These are phyloP conservation scores for Fragum whitleyi DNA, from an alignment of 2,888 invertebrate species.

Conservation along the genomic window DNA sequence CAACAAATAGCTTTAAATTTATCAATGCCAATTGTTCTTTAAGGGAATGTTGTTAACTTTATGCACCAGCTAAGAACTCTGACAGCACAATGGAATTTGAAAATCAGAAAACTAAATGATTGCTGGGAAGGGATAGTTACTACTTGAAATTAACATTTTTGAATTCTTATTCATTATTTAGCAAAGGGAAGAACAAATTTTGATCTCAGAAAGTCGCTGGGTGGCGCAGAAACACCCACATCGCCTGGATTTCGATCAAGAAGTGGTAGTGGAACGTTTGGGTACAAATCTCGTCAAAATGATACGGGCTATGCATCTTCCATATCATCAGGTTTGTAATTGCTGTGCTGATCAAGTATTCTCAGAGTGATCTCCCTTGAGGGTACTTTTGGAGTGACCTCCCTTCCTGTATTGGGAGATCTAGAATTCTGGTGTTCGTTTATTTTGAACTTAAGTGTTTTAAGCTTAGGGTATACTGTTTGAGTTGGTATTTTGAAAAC, in stretches of 20 bases:
- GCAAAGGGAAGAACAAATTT: slow-evolving; percentile 83
- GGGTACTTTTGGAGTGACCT: neutral
- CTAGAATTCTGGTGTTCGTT: too few species aligned
- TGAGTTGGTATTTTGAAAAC: too few species aligned
- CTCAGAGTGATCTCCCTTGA: slow-evolving; percentile 5
- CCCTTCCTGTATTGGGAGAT: neutral
- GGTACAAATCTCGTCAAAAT: slow-evolving; percentile 71
- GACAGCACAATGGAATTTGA: too few species aligned
- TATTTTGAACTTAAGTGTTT: too few species aligned
- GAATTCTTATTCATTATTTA: slow-evolving; percentile 55
- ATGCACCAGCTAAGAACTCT: too few species aligned
- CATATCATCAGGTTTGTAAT: slow-evolving; percentile 79
- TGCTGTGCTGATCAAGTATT: neutral
- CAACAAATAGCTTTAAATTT: too few species aligned
- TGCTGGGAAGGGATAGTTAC: neutral
- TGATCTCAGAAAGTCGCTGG: slow-evolving; percentile 82
- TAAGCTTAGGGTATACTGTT: too few species aligned
- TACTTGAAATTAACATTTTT: neutral
- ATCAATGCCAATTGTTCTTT: too few species aligned
- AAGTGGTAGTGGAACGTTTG: slow-evolving; percentile 74
- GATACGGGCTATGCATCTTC: slow-evolving; percentile 80
- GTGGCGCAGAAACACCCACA: slow-evolving; percentile 61
- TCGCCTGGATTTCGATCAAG: slow-evolving; percentile 68
- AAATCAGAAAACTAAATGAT: neutral
- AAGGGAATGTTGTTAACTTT: too few species aligned